Evolutionary conservation across 2,113 vertebrate genomes (phyloP), one percentile per base, ranked within the genome.

Genomic region (Pipra filicauda): DNA sequence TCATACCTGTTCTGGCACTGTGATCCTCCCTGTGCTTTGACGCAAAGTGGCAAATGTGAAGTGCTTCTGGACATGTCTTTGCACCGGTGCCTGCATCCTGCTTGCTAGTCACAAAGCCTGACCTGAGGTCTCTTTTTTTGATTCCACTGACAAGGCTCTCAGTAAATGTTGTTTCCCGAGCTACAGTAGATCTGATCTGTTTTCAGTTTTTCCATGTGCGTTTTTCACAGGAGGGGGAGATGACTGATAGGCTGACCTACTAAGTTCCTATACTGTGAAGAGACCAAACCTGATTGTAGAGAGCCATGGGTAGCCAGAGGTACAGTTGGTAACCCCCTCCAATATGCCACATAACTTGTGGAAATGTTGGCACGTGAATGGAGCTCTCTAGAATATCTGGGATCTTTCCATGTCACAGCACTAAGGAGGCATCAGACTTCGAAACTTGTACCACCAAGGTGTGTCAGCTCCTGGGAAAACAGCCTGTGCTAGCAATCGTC

Each of bases 241-340:
- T 31, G 11, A 77, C 24, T 9, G 37, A 24, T 46, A 49, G 20
- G 24, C 37, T 64, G 44, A 28, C 19, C 15, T 52, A 13, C 15
- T 26, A 26, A 39, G 14, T 39, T 39, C 14, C 41, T 39, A 5
- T 19, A 16, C 8, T 0, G 0, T 33, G 12, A 0, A 0, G 23
- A 73, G 6, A 16, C 11, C 24, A 46, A 30, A 10, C 28, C 37
- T 58, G 20, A 23, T 3, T 37, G 16, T 7, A 41, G 43, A 51
- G 24, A 39, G 7, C 12, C 8, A 12, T 1, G 1, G 21, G 35
- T 16, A 31, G 37, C 14, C 22, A 39, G 10, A 74, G 14, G 17
- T 4, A 55, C 12, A 72, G 8, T 26, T 55, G 41, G 6, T 39
- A 17, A 20, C 4, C 4, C 1, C 4, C 35, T 78, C 46, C 55